These are phyloP conservation scores for Panthera uncia DNA, from an alignment of 2,113 vertebrate species.

Conservation along the genomic window DNA sequence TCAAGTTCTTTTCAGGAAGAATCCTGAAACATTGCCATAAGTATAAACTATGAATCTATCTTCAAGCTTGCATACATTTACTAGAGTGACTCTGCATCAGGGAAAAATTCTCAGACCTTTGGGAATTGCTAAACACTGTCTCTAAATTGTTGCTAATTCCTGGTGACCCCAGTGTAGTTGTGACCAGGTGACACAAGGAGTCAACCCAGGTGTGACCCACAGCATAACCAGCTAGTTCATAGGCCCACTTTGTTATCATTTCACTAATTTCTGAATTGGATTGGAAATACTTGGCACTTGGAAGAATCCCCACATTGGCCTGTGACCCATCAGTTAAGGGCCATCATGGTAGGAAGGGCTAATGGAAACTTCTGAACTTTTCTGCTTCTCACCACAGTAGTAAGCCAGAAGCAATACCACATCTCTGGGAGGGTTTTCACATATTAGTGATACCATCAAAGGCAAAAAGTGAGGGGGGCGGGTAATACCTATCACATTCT, in stretches of 20 bases:
- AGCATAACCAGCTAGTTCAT: background rate
- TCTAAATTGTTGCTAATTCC: background rate
- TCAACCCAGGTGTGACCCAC: background rate
- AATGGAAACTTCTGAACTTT: background rate
- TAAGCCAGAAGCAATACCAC: background rate
- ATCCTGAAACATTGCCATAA: background rate
- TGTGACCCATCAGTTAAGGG: background rate
- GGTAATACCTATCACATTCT: background rate
- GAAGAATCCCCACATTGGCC: background rate
- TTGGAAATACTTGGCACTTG: background rate
- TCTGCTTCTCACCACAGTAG: background rate
- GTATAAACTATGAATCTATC: background rate
- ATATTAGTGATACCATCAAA: background rate
- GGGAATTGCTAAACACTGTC: background rate
- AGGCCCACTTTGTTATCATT: background rate
- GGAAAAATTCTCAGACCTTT: background rate
- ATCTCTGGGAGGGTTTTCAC: background rate
- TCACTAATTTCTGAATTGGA: background rate
- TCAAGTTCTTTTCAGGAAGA: background rate
- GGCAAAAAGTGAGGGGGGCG: background rate
- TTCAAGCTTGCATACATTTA: background rate
- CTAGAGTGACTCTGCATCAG: background rate
- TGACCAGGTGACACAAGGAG: background rate
- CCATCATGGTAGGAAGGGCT: background rate
- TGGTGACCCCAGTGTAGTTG: background rate